A percentile compares a stretch with the other conserved stretches of the same genome.
Evolutionary conservation across 2,797 vertebrate species (phyloP).

Genomic region (Xenopus petersii): DNA sequence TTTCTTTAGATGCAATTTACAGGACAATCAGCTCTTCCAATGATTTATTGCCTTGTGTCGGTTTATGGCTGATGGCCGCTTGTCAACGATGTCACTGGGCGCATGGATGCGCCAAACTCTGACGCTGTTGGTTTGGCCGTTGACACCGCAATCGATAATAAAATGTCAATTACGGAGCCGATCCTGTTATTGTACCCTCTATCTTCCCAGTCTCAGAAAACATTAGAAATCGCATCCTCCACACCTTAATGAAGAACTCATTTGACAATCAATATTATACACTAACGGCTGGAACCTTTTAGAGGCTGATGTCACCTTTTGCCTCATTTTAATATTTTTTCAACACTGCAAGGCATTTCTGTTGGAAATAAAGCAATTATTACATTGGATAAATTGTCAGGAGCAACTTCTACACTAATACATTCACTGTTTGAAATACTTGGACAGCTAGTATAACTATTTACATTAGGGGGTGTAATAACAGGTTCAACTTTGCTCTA

Average conservation of each 20-base stretch:
- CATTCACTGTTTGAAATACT: no score
- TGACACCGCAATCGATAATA: conserved; percentile 24
- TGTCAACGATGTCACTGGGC: conserved; percentile 12
- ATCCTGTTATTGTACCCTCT: neutral
- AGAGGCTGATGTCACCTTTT: neutral
- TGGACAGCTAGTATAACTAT: no score
- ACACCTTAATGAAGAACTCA: neutral
- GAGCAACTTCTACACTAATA: no score
- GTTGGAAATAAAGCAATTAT: no score
- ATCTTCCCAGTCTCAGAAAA: neutral
- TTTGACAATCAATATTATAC: neutral
- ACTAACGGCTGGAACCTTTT: neutral
- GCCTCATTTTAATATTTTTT: no score
- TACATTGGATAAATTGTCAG: no score
- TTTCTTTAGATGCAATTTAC: neutral
- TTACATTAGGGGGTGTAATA: no score
- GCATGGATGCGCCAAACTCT: neutral
- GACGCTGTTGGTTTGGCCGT: conserved; percentile 4
- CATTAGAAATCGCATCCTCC: neutral
- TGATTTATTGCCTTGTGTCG: conserved; percentile 15
- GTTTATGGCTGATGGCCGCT: neutral
- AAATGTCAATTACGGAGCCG: neutral
- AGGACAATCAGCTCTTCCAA: neutral
- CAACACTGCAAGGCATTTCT: no score
- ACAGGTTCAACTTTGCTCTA: no score